Conservation (phyloP, 2,797 vertebrate species). For the Perodicticus potto region DNA sequence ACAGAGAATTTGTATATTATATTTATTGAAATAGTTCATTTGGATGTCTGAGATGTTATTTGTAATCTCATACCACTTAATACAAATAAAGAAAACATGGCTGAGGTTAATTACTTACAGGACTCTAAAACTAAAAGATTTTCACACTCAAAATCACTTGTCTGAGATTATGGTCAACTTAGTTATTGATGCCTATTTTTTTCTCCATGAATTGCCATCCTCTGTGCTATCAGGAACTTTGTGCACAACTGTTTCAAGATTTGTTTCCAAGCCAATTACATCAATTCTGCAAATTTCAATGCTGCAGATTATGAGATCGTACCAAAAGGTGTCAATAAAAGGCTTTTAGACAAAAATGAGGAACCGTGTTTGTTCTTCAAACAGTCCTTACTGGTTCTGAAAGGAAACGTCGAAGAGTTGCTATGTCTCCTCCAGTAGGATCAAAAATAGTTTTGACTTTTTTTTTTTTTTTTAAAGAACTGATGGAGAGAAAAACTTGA, state of each 20-base stretch:
- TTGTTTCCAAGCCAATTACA: not conserved
- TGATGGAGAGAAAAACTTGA: not conserved
- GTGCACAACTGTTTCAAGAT: not conserved
- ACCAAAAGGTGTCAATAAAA: not conserved
- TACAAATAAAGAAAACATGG: not conserved
- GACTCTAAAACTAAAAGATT: not conserved
- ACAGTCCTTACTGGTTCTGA: not conserved
- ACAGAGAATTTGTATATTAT: not conserved
- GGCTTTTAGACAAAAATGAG: not conserved
- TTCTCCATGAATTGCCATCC: not conserved
- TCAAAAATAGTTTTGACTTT: not conserved
- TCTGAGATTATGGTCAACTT: not conserved
- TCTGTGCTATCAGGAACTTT: not conserved
- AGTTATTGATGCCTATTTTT: not conserved
- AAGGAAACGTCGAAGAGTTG: not conserved
- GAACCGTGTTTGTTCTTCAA: not conserved
- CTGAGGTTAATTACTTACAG: not conserved
- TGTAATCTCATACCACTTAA: not conserved
- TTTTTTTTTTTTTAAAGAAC: not conserved
- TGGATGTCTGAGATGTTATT: not conserved
- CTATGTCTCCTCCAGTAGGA: not conserved
- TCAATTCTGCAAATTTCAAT: not conserved
- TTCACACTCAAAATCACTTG: not conserved
- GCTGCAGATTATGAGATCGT: not conserved
- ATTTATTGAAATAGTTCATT: constrained; percentile 17